Evolutionary conservation across 2,797 vertebrate genomes (phyloP).

Genomic region (Trachurus trachurus): DNA sequence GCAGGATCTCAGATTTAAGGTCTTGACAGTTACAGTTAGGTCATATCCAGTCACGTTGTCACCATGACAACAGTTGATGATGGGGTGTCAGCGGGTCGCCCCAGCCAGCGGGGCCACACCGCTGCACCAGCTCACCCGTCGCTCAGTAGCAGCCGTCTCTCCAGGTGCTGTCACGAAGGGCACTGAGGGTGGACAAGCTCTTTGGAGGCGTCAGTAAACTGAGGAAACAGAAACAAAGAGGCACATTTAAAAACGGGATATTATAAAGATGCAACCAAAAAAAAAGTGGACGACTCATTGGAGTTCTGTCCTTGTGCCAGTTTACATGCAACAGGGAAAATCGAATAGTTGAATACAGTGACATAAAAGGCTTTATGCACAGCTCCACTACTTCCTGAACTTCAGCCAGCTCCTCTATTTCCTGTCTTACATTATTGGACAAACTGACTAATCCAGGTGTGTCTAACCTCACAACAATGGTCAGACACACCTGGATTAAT

Average conservation of each 20-base stretch:
- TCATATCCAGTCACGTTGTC: conserved; percentile 16
- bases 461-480: too few species aligned
- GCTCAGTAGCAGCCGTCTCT: conserved; percentile 94
- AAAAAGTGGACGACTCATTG: too few species aligned
- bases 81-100: conserved; percentile 67
- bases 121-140: neutral
- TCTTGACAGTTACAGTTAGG: conserved; percentile 25
- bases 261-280: too few species aligned
- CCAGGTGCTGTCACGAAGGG: conserved; percentile 92
- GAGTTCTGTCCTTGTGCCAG: too few species aligned
- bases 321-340: too few species aligned
- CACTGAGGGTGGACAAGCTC: conserved; percentile 91
- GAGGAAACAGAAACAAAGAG: neutral
- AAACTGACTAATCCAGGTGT: too few species aligned
- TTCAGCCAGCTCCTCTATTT: too few species aligned
- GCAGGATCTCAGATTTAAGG: conserved; percentile 66
- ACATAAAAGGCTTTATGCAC: too few species aligned
- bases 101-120: conserved; percentile 89
- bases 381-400: too few species aligned
- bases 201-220: conserved; percentile 96
- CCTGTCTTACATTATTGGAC: too few species aligned
- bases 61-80: neutral
- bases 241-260: neutral
- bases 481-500: too few species aligned
- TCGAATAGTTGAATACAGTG: too few species aligned